Evolutionary conservation across 37 sponge, comb jelly and placozoan species (phyloP).

Genomic region (Haliclona indistincta): DNA sequence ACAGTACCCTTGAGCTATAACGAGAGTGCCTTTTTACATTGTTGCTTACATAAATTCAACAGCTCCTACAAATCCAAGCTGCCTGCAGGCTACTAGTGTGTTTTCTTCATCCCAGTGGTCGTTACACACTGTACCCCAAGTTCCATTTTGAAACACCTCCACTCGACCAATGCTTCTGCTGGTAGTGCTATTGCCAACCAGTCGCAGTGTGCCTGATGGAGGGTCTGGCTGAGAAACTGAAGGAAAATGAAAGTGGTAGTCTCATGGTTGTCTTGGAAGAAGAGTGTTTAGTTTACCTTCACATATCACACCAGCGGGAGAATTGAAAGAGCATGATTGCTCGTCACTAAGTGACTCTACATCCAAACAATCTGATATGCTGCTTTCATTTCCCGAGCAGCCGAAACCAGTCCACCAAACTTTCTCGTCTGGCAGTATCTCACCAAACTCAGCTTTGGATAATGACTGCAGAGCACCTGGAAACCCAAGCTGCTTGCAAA

Average conservation of each 20-base stretch:
- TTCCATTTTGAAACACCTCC: not conserved
- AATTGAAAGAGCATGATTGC: not conserved
- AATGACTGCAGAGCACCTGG: slow-evolving; percentile 17
- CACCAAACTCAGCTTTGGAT: not conserved
- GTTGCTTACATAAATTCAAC: not conserved
- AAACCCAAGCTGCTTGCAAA: slow-evolving; percentile 44
- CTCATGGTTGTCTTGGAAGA: too few species aligned
- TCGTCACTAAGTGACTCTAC: not conserved
- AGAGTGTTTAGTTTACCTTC: too few species aligned
- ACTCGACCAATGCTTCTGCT: not conserved
- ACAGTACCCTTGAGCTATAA: not conserved
- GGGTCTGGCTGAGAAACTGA: not conserved
- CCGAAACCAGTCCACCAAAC: slow-evolving; percentile 3
- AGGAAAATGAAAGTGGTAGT: too few species aligned
- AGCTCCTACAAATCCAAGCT: not conserved
- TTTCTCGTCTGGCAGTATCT: not conserved
- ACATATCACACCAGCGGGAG: slow-evolving; percentile 1
- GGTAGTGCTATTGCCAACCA: not conserved
- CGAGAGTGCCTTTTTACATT: not conserved
- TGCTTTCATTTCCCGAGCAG: not conserved
- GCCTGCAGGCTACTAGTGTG: not conserved
- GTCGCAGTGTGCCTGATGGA: not conserved
- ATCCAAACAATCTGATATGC: not conserved
- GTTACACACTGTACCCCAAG: slow-evolving; percentile 2
- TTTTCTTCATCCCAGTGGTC: not conserved